These are phyloP conservation scores for Corydoras maculifer DNA, from an alignment of 2,113 vertebrate species.

Conservation along the genomic window DNA sequence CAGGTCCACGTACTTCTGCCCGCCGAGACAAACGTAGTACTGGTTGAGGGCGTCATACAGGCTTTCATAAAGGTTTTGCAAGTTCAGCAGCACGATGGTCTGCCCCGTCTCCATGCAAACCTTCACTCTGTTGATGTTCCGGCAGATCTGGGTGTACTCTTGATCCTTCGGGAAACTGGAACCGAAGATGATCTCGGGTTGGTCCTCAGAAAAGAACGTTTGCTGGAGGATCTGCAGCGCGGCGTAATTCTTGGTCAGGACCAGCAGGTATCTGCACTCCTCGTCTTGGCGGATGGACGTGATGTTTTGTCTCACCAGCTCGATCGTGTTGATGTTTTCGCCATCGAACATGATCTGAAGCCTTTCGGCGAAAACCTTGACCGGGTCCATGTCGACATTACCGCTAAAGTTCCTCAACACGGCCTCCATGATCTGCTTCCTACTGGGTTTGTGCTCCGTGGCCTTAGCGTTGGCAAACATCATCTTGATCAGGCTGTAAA, in stretches of 20 bases:
- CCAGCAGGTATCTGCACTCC: conserved; percentile 84
- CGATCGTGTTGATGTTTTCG: neutral
- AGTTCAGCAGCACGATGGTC: conserved; percentile 84
- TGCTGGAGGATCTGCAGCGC: conserved; percentile 89
- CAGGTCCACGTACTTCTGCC: conserved; percentile 91
- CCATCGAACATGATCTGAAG: conserved; percentile 49
- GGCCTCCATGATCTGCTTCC: conserved; percentile 64
- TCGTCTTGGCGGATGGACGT: conserved; percentile 58
- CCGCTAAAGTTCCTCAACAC: conserved; percentile 93
- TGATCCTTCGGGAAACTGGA: conserved; percentile 94
- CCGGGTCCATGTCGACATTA: conserved; percentile 70
- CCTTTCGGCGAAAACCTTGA: conserved; percentile 68
- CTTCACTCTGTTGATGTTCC: conserved; percentile 92
- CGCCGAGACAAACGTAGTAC: conserved; percentile 88
- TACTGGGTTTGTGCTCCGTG: conserved; percentile 56
- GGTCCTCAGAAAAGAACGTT: conserved; percentile 65
- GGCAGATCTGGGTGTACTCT: conserved; percentile 90
- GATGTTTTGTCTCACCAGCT: conserved; percentile 67
- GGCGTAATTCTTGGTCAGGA: conserved; percentile 87
- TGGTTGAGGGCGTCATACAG: conserved; percentile 95
- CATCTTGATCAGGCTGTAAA: conserved; percentile 97
- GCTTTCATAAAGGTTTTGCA: conserved; percentile 95
- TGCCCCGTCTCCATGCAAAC: conserved; percentile 94
- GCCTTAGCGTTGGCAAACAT: conserved; percentile 72
- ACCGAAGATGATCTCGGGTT: conserved; percentile 92